Conservation (phyloP, 2,797 vertebrate genomes). For the Heteromormyrus szaboi region DNA sequence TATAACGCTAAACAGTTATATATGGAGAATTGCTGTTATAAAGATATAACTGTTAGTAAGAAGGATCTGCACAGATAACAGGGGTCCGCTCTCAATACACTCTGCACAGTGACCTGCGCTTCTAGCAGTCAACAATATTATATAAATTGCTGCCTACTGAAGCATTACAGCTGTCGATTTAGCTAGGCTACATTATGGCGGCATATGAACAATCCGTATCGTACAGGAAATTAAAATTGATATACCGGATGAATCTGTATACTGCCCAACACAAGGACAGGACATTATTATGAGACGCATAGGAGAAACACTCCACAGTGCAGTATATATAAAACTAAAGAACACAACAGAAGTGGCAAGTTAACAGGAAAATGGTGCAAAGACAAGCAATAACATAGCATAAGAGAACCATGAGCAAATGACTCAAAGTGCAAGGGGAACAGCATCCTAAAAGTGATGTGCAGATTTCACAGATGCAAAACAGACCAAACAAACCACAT, state of each 20-base stretch:
- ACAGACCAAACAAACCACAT: slow-evolving; percentile 1
- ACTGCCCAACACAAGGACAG: background rate
- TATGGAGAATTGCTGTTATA: background rate
- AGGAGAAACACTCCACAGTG: background rate
- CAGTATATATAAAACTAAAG: background rate
- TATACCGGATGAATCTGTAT: background rate
- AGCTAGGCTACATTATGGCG: background rate
- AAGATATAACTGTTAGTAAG: background rate
- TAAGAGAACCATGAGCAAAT: background rate
- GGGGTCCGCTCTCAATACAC: background rate
- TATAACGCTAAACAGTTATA: background rate
- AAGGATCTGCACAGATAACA: background rate
- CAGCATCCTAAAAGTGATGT: background rate
- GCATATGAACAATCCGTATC: background rate
- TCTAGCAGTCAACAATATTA: background rate
- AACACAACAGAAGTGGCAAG: background rate
- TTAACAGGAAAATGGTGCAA: background rate
- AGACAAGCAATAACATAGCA: background rate
- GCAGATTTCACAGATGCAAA: background rate
- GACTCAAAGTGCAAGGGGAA: background rate
- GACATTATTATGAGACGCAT: background rate
- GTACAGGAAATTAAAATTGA: background rate
- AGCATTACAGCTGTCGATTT: background rate
- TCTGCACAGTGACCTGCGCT: background rate
- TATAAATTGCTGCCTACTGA: background rate